phyloP scores from a whole-genome alignment of 2,797 vertebrate species.

The Epinephelus coioides region DNA sequence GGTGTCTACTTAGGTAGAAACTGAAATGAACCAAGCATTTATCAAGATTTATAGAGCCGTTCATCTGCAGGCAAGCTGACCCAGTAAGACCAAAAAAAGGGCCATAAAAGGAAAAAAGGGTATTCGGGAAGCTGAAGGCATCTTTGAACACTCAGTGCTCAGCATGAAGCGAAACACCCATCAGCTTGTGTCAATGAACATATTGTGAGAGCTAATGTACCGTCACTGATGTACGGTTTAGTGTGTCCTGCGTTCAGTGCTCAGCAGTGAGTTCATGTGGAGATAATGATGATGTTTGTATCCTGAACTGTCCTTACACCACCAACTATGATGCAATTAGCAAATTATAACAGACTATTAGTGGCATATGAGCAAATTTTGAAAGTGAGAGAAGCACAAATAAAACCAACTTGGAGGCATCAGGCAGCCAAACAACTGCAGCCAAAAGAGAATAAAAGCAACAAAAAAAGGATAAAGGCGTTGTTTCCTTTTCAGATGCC shows the following conservation, averaged over 20 bases:
- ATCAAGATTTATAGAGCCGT: not conserved
- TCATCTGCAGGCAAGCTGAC: not conserved
- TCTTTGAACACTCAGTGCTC: not conserved
- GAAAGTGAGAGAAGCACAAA: slow-evolving; percentile 21
- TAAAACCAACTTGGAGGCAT: slow-evolving; percentile 5
- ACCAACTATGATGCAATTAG: slow-evolving; percentile 11
- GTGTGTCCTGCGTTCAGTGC: not conserved
- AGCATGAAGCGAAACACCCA: slow-evolving; percentile 23
- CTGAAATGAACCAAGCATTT: not conserved
- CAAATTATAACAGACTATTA: slow-evolving; percentile 14
- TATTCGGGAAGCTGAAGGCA: not conserved
- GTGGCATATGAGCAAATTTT: slow-evolving; percentile 18
- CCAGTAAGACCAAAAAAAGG: not conserved
- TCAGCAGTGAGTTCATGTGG: not conserved
- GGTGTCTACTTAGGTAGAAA: not conserved
- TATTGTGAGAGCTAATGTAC: slow-evolving; percentile 27
- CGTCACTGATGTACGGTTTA: not conserved
- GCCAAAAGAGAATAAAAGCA: slow-evolving; percentile 29
- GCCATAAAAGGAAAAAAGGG: not conserved
- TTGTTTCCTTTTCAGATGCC: slow-evolving; percentile 68
- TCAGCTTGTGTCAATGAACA: slow-evolving; percentile 24
- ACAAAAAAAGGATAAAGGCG: slow-evolving; percentile 52
- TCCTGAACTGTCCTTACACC: slow-evolving; percentile 26
- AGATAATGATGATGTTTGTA: slow-evolving; percentile 29
- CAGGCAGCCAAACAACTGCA: slow-evolving; percentile 20